phyloP scores from a whole-genome alignment of 2,888 invertebrate genomes.

The Mallateleia sp. region DNA sequence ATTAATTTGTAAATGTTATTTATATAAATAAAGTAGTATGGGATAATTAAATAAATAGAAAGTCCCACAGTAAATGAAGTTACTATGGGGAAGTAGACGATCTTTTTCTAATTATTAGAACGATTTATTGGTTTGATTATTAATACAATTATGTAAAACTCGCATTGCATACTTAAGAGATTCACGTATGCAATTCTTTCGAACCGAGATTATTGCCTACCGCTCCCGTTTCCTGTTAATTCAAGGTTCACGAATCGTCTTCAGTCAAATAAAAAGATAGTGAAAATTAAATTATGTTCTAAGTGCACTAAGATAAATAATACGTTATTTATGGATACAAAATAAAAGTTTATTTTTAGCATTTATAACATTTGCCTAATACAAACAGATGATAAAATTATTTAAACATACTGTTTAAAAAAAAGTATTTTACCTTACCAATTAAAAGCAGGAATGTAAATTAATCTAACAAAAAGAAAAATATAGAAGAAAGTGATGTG shows the following conservation, averaged over 20 bases:
- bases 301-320: neutral
- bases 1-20: too few relatives aligned
- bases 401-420: neutral
- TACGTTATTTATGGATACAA: too few relatives aligned
- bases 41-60: too few relatives aligned
- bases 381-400: too few relatives aligned
- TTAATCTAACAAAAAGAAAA: neutral
- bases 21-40: too few relatives aligned
- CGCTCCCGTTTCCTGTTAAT: conserved; percentile 23
- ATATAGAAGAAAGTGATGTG: conserved; percentile 2
- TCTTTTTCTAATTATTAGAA: neutral
- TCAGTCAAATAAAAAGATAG: conserved; percentile 21
- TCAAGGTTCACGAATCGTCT: conserved; percentile 13
- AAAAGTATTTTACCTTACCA: neutral
- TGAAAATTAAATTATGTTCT: conserved; percentile 9
- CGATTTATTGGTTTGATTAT: conserved; percentile 37
- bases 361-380: too few relatives aligned
- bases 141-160: conserved; percentile 45
- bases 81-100: neutral
- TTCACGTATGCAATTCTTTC: conserved; percentile 25
- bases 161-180: conserved; percentile 29
- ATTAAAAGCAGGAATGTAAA: neutral
- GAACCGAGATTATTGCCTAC: conserved; percentile 27
- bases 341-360: too few relatives aligned
- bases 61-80: too few relatives aligned